Conservation (phyloP, 2,797 vertebrate genomes). For the Nannoperca australis region DNA sequence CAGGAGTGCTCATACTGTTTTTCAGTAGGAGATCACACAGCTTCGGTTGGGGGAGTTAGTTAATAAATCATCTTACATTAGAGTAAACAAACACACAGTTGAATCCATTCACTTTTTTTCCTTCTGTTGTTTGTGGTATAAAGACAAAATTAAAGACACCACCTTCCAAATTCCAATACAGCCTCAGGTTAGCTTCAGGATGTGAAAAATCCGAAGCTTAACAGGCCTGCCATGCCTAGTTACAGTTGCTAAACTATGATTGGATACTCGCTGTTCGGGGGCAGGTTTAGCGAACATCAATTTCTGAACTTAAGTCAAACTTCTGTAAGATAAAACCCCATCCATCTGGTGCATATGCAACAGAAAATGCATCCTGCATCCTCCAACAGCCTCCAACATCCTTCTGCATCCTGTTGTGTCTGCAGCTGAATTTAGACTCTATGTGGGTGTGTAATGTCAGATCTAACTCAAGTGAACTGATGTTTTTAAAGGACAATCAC, state of each 20-base stretch:
- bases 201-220: neutral
- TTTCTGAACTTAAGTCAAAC: neutral
- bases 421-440: conserved; percentile 35
- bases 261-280: neutral
- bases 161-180: neutral
- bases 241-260: neutral
- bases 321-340: neutral
- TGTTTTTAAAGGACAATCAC: conserved; percentile 46
- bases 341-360: neutral
- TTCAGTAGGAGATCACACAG: conserved; percentile 22
- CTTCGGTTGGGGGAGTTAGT: neutral
- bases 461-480: conserved; percentile 31
- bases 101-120: no score
- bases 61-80: conserved; percentile 4
- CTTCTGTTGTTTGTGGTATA: neutral
- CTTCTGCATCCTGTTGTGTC: conserved; percentile 7
- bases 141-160: neutral
- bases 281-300: fast-evolving
- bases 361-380: neutral
- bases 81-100: no score
- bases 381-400: neutral
- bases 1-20: conserved; percentile 6
- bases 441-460: conserved; percentile 44
- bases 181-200: neutral
- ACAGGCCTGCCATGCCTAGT: neutral